These are phyloP conservation scores for Melanerpes aurifrons DNA, from an alignment of 2,113 vertebrate genomes.

Conservation along the genomic window DNA sequence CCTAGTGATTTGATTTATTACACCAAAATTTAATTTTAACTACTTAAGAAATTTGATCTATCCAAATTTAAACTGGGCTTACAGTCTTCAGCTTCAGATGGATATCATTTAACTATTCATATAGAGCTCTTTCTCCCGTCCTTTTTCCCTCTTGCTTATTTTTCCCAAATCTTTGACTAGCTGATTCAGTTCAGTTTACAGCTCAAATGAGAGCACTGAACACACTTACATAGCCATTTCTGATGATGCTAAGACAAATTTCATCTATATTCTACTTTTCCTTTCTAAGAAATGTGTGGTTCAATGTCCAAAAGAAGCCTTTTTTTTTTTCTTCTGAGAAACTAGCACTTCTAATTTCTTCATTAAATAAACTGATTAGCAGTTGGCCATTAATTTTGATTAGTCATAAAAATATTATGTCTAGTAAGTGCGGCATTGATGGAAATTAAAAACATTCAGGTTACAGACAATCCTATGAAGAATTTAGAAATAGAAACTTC, in stretches of 20 bases:
- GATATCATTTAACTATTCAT: background rate
- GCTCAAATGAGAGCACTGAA: background rate
- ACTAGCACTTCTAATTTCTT: background rate
- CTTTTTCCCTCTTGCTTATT: rapidly evolving
- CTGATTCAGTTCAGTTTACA: background rate
- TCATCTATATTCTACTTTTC: background rate
- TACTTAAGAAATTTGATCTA: background rate
- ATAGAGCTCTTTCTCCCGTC: background rate
- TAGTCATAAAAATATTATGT: background rate
- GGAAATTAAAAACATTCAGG: background rate
- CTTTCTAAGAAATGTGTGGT: background rate
- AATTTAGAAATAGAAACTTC: background rate
- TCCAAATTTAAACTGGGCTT: background rate
- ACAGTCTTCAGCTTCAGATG: background rate
- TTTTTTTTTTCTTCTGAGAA: rapidly evolving
- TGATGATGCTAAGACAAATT: background rate
- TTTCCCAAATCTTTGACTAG: background rate
- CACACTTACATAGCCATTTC: background rate
- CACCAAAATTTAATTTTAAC: background rate
- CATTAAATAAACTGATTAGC: background rate
- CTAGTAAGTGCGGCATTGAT: background rate
- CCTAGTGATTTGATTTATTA: background rate
- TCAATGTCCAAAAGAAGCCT: background rate
- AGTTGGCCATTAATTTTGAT: background rate
- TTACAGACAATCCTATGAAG: background rate